Evolutionary conservation across 2,113 vertebrate species (phyloP).

Genomic region (Anguilla rostrata): DNA sequence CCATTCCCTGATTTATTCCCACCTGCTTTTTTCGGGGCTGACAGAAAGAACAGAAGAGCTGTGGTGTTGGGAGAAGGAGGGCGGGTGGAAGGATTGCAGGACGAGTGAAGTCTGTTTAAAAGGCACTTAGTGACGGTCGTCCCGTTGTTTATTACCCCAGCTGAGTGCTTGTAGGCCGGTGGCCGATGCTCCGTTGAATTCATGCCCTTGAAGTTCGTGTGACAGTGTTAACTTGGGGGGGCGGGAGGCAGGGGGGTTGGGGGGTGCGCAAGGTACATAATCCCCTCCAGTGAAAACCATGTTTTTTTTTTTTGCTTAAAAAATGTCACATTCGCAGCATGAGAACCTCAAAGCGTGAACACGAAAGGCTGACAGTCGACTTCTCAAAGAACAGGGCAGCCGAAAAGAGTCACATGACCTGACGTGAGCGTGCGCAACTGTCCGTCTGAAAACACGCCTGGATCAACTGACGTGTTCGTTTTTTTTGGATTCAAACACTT

Average conservation of each 20-base stretch:
- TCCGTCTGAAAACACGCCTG: too few relatives aligned
- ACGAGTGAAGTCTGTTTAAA: conserved; percentile 53
- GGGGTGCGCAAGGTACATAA: too few relatives aligned
- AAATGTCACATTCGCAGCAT: neutral
- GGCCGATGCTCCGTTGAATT: conserved; percentile 66
- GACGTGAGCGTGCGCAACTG: too few relatives aligned
- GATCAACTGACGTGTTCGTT: too few relatives aligned
- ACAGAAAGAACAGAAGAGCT: neutral
- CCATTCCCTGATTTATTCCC: too few relatives aligned
- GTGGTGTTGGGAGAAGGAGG: neutral
- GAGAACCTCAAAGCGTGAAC: neutral
- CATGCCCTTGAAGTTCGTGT: conserved; percentile 59
- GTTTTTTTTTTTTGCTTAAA: neutral
- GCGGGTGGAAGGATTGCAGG: conserved; percentile 29
- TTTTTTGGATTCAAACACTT: too few relatives aligned
- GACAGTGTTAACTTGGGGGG: conserved; percentile 41
- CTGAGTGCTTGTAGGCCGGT: conserved; percentile 60
- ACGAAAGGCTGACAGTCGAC: neutral
- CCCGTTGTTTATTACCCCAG: conserved; percentile 63
- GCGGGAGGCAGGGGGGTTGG: too few relatives aligned
- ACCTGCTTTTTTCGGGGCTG: neutral
- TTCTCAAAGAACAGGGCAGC: neutral
- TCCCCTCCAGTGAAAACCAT: too few relatives aligned
- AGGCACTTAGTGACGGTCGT: conserved; percentile 68
- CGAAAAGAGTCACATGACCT: too few relatives aligned